Percentiles rank a stretch among this genome's conserved stretches.
These are phyloP conservation scores for Cheilosia vulpina DNA, from an alignment of 2,888 invertebrate genomes.

Conservation along the genomic window DNA sequence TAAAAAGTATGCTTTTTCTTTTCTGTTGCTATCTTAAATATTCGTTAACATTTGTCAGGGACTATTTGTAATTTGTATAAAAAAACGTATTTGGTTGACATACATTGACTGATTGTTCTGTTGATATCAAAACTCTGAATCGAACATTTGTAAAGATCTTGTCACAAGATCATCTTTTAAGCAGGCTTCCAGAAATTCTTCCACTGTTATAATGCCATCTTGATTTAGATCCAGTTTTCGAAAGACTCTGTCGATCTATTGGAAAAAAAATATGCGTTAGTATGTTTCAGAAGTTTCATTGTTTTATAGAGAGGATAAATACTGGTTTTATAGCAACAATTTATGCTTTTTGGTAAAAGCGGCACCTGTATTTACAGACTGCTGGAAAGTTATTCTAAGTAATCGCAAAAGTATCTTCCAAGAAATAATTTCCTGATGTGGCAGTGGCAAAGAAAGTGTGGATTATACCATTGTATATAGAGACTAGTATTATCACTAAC, in stretches of 20 bases:
- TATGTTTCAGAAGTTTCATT: not conserved
- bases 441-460: no score
- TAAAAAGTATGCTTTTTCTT: slow-evolving; percentile 32
- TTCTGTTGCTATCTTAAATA: slow-evolving; percentile 6
- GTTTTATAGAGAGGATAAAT: no score
- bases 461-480: no score
- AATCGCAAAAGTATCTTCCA: no score
- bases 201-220: slow-evolving; percentile 97
- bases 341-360: no score
- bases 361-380: no score
- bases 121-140: slow-evolving; percentile 91
- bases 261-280: slow-evolving; percentile 9
- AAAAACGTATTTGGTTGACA: slow-evolving; percentile 8
- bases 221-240: slow-evolving; percentile 95
- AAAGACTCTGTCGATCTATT: slow-evolving; percentile 92
- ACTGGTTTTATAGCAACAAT: no score
- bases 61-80: slow-evolving; percentile 15
- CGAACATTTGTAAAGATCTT: slow-evolving; percentile 94
- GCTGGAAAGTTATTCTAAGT: no score
- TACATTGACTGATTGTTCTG: not conserved
- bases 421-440: no score
- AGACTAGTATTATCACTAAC: no score
- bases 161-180: slow-evolving; percentile 96
- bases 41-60: slow-evolving; percentile 28
- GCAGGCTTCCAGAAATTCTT: slow-evolving; percentile 97